These are phyloP conservation scores for Nestor notabilis DNA, from an alignment of 2,113 vertebrate species.

Conservation along the genomic window DNA sequence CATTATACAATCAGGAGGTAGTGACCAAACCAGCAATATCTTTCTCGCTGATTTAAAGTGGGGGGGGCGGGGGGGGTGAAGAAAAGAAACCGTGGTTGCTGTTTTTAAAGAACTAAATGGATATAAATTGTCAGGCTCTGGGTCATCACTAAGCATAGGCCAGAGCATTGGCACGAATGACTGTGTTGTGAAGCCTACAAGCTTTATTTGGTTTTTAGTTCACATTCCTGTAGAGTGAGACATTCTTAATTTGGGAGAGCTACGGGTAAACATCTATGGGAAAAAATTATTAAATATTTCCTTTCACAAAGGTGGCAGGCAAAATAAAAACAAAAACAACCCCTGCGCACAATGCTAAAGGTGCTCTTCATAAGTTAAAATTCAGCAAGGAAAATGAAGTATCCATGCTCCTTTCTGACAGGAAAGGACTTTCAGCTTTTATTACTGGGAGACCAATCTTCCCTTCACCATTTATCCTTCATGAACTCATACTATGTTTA, in stretches of 20 bases:
- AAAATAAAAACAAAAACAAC: slow-evolving; percentile 36
- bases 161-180: slow-evolving; percentile 43
- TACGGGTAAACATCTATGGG: slow-evolving; percentile 56
- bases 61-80: too few species aligned
- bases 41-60: background rate
- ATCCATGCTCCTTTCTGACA: background rate
- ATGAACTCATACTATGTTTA: background rate
- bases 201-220: slow-evolving; percentile 67
- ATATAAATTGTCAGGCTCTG: slow-evolving; percentile 35
- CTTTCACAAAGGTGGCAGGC: slow-evolving; percentile 47
- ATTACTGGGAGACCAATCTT: background rate
- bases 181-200: slow-evolving; percentile 38
- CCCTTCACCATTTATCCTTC: background rate
- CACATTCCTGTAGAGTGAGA: slow-evolving; percentile 67
- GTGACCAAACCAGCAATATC: background rate
- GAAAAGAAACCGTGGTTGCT: background rate
- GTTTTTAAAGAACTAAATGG: slow-evolving; percentile 10
- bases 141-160: slow-evolving; percentile 48
- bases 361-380: background rate
- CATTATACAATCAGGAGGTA: background rate
- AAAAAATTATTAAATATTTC: slow-evolving; percentile 69
- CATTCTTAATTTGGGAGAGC: slow-evolving; percentile 23
- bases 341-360: background rate
- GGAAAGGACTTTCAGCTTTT: background rate
- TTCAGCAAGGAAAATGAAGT: background rate